Conservation (phyloP, 2,113 vertebrate species). For the Coregonus clupeaformis region DNA sequence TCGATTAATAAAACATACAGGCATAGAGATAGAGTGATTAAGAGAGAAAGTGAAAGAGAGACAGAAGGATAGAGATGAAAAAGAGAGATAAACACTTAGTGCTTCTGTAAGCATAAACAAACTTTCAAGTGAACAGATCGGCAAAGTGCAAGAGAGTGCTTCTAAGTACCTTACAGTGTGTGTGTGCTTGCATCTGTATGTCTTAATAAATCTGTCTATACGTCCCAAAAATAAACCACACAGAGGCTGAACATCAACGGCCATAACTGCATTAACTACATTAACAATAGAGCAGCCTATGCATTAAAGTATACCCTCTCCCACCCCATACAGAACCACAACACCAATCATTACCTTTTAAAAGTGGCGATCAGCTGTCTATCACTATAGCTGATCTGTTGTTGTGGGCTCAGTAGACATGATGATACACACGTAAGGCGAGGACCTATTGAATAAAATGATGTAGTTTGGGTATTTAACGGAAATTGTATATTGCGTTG, state of each 20-base stretch:
- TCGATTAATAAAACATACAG: neutral
- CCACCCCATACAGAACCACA: constrained; percentile 51
- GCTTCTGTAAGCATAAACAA: constrained; percentile 24
- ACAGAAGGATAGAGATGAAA: constrained; percentile 17
- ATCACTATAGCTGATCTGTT: neutral
- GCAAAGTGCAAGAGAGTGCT: neutral
- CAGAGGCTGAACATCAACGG: constrained; percentile 52
- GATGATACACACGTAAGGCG: neutral
- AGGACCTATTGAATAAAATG: neutral
- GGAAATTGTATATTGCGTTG: too few species aligned
- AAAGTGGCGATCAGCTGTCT: neutral
- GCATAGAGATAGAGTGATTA: neutral
- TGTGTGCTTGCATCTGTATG: neutral
- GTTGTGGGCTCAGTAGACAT: neutral
- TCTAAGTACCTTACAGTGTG: neutral
- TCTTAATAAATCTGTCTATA: constrained; percentile 37
- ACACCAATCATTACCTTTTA: constrained; percentile 32
- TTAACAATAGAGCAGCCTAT: constrained; percentile 19
- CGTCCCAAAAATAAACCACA: constrained; percentile 38
- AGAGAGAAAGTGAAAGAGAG: neutral
- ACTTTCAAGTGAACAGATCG: neutral
- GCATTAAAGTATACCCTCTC: constrained; percentile 45
- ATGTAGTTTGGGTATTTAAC: too few species aligned
- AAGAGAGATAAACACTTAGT: constrained; percentile 7
- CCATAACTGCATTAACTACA: constrained; percentile 64